Percentiles rank a stretch among this genome's conserved stretches.
phyloP scores from a whole-genome alignment of 2,797 vertebrate species.

The Nannoperca australis region DNA sequence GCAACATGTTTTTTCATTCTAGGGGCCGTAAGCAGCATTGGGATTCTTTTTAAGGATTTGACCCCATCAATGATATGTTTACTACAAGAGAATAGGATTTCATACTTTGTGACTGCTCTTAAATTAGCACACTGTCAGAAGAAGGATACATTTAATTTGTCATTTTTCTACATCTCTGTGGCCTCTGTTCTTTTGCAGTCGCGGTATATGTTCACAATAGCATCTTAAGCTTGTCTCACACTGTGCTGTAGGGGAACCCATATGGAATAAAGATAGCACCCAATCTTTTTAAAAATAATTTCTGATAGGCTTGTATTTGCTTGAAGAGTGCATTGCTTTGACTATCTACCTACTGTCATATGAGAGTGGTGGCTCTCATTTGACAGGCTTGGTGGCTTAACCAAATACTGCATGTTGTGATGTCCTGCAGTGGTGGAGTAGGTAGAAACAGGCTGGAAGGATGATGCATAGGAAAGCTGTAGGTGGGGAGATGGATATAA shows the following conservation, averaged over 20 bases:
- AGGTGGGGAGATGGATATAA: constrained; percentile 23
- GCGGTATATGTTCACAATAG: background rate
- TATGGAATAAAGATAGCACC: constrained; percentile 13
- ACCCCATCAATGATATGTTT: background rate
- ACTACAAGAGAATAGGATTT: background rate
- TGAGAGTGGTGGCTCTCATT: background rate
- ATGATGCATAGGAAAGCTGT: constrained; percentile 20
- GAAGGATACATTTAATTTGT: background rate
- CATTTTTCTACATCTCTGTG: background rate
- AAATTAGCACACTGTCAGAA: background rate
- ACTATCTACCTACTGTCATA: background rate
- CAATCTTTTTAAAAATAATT: background rate
- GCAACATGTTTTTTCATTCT: background rate
- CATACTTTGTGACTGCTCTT: background rate
- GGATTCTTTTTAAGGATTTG: constrained; percentile 1
- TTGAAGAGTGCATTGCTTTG: background rate
- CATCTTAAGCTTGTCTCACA: constrained; percentile 18
- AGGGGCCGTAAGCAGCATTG: background rate
- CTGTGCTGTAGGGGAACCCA: constrained; percentile 8
- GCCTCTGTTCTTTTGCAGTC: background rate
- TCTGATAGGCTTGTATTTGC: background rate
- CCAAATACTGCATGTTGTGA: constrained; percentile 1
- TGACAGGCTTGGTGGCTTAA: background rate
- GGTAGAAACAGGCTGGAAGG: background rate
- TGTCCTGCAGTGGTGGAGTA: constrained; percentile 16